Percentiles rank a stretch among this genome's conserved stretches.
phyloP scores from a whole-genome alignment of 2,797 vertebrate species.

The Octomys mimax region DNA sequence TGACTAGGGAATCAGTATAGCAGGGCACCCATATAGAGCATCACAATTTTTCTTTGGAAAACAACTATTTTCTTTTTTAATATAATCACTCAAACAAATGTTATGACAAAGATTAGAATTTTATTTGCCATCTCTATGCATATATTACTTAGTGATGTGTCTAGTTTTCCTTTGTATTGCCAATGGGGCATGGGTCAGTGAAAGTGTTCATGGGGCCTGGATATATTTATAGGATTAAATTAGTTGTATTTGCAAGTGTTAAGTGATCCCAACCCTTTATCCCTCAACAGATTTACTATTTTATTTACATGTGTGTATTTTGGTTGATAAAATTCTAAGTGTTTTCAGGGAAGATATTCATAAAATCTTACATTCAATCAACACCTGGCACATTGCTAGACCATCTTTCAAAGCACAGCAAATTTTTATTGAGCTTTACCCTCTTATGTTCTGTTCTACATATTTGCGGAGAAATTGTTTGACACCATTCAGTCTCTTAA shows the following conservation, averaged over 20 bases:
- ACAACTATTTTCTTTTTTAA: background rate
- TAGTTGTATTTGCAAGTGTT: background rate
- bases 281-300: background rate
- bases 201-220: background rate
- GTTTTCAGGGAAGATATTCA: background rate
- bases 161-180: conserved; percentile 49
- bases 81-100: background rate
- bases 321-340: background rate
- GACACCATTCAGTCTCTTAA: background rate
- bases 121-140: background rate
- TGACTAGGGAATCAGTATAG: background rate
- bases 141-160: background rate
- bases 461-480: background rate
- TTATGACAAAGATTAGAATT: background rate
- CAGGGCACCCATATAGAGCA: background rate
- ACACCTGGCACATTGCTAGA: background rate
- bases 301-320: background rate
- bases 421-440: background rate
- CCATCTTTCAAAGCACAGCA: background rate
- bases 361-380: background rate
- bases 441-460: background rate
- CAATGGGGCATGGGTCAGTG: background rate
- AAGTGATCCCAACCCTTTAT: background rate
- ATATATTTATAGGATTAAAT: background rate
- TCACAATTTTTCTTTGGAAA: background rate